Evolutionary conservation across 2,888 invertebrate species (phyloP), one percentile per base, ranked within the genome.

Genomic region (Limenitis camilla): DNA sequence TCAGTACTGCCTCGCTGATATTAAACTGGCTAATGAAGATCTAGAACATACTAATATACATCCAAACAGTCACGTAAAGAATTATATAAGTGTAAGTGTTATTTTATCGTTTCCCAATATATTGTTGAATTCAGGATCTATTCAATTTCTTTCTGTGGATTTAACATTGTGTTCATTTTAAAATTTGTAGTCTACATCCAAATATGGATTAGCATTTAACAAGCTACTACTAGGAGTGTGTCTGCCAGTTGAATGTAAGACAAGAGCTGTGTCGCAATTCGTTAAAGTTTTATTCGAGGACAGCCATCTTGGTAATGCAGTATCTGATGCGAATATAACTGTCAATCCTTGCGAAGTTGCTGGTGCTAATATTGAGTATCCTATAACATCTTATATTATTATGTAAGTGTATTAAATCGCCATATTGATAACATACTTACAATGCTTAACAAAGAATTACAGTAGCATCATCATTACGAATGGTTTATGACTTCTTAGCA

Each of bases 1-100:
- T 0, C 82, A 86, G 62, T 88, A 88, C 66, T 89, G 89, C 58
- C 65, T 88, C 10, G 81, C 81, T 19, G 80, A 83, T 9, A 74
- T 88, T 2, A 62, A 66, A 3, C 60, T 86, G 5, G 28, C 35
- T 53, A 46, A 53, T 6, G 9, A 28, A 40, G 53, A 58, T 9
- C 27, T 36, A 6, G 11, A 6, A 9, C 27, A 41, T 5, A 47
- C 27, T 27, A 41, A 10, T 42, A 38, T 59, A 4, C 58, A 58
- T 2, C 62, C 67, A 5, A 52, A 64, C 40, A 65, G 55, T 6
- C 52, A 60, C 7, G 59, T 63, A n/a, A 53, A 64, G 8, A 43
- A 50, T 2, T 64, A 67, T 39, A 40, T 66, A 9, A 55, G 58
- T 27, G 71, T 69, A 52, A 61, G 64, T 54, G 10, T 27, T n/a